A percentile compares a stretch with the other conserved stretches of the same genome.
phyloP scores from a whole-genome alignment of 2,797 vertebrate genomes.

The Neosilurus hyrtlii region DNA sequence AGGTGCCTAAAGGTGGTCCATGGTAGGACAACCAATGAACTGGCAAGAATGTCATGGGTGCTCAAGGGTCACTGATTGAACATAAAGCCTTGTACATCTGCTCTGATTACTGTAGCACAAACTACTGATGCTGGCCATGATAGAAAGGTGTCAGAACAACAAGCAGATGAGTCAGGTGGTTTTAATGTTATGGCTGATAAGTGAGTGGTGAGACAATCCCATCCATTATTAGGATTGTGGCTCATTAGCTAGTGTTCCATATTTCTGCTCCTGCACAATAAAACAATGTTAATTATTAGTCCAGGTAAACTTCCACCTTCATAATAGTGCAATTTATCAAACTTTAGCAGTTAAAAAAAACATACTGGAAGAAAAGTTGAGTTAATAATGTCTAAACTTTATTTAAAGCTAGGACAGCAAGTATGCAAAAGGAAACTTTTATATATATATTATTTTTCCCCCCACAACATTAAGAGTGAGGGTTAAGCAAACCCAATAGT shows the following conservation, averaged over 20 bases:
- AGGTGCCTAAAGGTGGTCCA: too few relatives aligned
- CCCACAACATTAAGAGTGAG: constrained; percentile 49
- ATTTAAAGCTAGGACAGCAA: constrained; percentile 70
- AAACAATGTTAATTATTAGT: background rate
- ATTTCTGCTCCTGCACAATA: background rate
- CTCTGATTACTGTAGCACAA: too few relatives aligned
- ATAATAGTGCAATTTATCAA: background rate
- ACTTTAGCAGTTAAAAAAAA: constrained; percentile 53
- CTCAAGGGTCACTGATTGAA: too few relatives aligned
- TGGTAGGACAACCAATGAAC: too few relatives aligned
- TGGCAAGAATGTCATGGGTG: too few relatives aligned
- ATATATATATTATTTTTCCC: constrained; percentile 43
- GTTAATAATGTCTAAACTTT: constrained; percentile 75
- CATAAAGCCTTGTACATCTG: too few relatives aligned
- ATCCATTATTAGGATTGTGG: background rate
- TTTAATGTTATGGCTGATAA: too few relatives aligned
- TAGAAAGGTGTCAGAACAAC: too few relatives aligned
- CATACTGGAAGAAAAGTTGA: constrained; percentile 56
- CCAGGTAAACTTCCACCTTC: background rate
- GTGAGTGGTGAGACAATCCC: background rate
- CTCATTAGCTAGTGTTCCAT: background rate
- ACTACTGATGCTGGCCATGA: too few relatives aligned
- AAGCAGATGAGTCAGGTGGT: too few relatives aligned
- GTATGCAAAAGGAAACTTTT: constrained; percentile 59
- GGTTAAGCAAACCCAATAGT: constrained; percentile 68